These are phyloP conservation scores for Torymus aiolomorphi DNA, from an alignment of 2,888 invertebrate species.

Conservation along the genomic window DNA sequence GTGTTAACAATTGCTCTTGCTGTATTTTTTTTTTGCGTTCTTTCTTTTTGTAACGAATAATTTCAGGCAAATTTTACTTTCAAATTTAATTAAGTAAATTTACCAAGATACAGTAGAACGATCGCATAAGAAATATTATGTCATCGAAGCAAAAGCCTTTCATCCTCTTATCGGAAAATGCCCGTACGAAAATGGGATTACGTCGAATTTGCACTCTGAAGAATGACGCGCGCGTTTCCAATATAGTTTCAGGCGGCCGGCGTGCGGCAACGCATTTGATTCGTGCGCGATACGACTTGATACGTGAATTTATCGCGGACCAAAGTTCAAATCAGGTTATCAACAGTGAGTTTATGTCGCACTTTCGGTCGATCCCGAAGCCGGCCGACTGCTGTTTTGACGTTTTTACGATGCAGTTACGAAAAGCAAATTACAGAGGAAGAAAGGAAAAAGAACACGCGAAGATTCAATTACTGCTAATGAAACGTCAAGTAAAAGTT, in stretches of 20 bases:
- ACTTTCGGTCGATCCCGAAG: not conserved
- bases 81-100: too few species aligned
- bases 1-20: too few species aligned
- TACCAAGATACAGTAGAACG: too few species aligned
- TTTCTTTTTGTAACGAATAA: too few species aligned
- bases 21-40: too few species aligned
- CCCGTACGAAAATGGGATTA: not conserved
- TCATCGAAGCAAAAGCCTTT: not conserved
- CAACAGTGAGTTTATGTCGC: constrained; percentile 11
- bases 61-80: too few species aligned
- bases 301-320: constrained; percentile 22
- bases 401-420: constrained; percentile 30
- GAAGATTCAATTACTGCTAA: constrained; percentile 28
- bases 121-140: not conserved
- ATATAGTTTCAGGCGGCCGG: not conserved
- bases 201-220: constrained; percentile 4
- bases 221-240: not conserved
- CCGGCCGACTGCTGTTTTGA: not conserved
- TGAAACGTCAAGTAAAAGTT: constrained; percentile 28
- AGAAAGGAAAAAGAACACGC: constrained; percentile 5
- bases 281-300: constrained; percentile 5
- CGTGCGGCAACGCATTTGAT: constrained; percentile 1
- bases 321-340: constrained; percentile 35
- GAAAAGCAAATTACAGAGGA: not conserved
- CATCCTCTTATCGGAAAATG: not conserved